Conservation (phyloP, 2,888 invertebrate species). For the Patella caerulea region DNA sequence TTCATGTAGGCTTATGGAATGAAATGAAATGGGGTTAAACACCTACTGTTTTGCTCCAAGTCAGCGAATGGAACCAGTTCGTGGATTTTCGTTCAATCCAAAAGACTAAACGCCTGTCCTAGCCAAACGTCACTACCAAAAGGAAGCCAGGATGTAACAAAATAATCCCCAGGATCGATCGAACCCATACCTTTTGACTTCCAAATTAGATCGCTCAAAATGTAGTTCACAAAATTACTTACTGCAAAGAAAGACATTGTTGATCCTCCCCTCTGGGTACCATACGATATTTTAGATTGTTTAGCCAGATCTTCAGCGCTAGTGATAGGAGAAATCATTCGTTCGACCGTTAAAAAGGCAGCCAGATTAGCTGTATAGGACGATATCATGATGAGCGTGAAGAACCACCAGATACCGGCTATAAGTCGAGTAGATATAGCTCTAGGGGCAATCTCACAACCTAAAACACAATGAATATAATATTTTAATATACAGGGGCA, state of each 20-base stretch:
- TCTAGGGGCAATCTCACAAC: conserved; percentile 74
- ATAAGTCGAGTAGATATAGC: conserved; percentile 87
- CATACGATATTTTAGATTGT: conserved; percentile 93
- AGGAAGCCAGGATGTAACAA: too few relatives aligned
- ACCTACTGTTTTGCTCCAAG: too few relatives aligned
- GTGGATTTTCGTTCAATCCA: too few relatives aligned
- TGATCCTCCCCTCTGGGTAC: conserved; percentile 92
- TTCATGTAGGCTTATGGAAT: too few relatives aligned
- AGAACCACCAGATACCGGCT: conserved; percentile 97
- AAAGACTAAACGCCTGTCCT: too few relatives aligned
- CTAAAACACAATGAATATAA: conserved; percentile 17
- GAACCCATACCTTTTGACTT: too few relatives aligned
- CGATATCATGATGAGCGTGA: conserved; percentile 97
- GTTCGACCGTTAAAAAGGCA: conserved; percentile 96
- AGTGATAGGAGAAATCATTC: conserved; percentile 95
- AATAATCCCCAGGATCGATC: too few relatives aligned
- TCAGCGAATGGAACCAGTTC: too few relatives aligned
- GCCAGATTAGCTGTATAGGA: conserved; percentile 98
- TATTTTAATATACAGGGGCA: neutral
- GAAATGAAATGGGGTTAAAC: too few relatives aligned
- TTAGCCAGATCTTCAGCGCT: conserved; percentile 95
- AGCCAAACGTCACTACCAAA: too few relatives aligned
- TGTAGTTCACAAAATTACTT: conserved; percentile 18
- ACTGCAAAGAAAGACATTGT: conserved; percentile 95
- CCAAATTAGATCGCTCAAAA: too few relatives aligned